Evolutionary conservation across 2,888 invertebrate genomes (phyloP).

Genomic region (Cephus spinipes): DNA sequence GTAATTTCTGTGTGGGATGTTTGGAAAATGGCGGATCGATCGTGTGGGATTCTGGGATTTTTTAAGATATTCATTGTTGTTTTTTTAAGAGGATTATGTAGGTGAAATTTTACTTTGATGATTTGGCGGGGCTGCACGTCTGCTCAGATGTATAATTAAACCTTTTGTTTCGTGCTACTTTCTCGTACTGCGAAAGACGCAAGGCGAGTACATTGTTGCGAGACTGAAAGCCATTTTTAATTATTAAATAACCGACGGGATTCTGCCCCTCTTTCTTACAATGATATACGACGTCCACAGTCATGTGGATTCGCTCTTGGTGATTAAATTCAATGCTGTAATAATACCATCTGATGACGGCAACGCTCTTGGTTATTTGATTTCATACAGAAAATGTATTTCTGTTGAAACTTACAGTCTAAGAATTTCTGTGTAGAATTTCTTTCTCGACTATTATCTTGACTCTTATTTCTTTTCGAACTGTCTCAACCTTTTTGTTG

Average conservation of each 20-base stretch:
- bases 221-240: neutral
- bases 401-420: neutral
- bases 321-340: neutral
- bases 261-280: neutral
- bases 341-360: neutral
- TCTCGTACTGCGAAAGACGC: neutral
- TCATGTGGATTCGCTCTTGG: neutral
- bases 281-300: neutral
- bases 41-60: conserved; percentile 14
- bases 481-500: neutral
- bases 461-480: neutral
- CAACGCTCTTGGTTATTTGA: neutral
- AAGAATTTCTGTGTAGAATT: neutral
- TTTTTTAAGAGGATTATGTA: neutral
- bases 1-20: neutral
- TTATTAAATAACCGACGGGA: neutral
- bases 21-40: neutral
- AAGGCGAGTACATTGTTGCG: neutral
- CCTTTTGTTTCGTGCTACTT: neutral
- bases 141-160: neutral
- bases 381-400: neutral
- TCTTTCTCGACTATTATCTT: neutral
- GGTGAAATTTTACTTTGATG: neutral
- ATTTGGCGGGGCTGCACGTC: neutral
- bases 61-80: neutral